Conservation (phyloP, 1,140 invertebrate genomes). For the Philaenus spumarius region DNA sequence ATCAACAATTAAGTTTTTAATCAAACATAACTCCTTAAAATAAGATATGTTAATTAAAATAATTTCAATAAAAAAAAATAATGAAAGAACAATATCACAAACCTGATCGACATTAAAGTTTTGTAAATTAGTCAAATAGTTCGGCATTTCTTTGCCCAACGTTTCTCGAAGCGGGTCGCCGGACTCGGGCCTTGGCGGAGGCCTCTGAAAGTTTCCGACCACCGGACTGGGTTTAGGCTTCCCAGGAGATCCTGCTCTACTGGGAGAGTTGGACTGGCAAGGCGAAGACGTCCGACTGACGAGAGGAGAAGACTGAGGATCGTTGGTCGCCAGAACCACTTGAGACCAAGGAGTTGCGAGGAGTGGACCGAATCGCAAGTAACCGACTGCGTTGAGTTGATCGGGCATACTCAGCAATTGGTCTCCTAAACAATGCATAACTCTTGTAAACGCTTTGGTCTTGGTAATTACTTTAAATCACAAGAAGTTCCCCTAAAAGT, state of each 20-base stretch:
- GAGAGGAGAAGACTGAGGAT: conserved; percentile 42
- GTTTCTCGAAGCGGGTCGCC: conserved; percentile 40
- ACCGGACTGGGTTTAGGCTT: conserved; percentile 25
- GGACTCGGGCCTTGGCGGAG: neutral
- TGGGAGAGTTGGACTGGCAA: conserved; percentile 41
- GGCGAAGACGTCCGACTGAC: conserved; percentile 45
- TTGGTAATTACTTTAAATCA: too few species aligned
- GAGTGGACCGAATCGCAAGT: conserved; percentile 6
- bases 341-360: conserved; percentile 35
- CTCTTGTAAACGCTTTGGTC: too few species aligned
- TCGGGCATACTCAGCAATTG: conserved; percentile 14
- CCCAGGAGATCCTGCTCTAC: conserved; percentile 41
- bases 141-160: conserved; percentile 43
- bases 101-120: conserved; percentile 11
- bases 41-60: too few species aligned
- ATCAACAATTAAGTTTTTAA: too few species aligned
- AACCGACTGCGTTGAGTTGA: neutral
- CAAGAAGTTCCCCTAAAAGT: too few species aligned
- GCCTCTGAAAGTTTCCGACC: conserved; percentile 4
- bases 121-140: conserved; percentile 38
- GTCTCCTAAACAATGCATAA: conserved; percentile 9
- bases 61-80: too few species aligned
- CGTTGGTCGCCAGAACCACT: conserved; percentile 23
- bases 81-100: conserved; percentile 5
- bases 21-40: too few species aligned